Conservation (phyloP, 2,113 vertebrate genomes). For the Cebidichthys violaceus region DNA sequence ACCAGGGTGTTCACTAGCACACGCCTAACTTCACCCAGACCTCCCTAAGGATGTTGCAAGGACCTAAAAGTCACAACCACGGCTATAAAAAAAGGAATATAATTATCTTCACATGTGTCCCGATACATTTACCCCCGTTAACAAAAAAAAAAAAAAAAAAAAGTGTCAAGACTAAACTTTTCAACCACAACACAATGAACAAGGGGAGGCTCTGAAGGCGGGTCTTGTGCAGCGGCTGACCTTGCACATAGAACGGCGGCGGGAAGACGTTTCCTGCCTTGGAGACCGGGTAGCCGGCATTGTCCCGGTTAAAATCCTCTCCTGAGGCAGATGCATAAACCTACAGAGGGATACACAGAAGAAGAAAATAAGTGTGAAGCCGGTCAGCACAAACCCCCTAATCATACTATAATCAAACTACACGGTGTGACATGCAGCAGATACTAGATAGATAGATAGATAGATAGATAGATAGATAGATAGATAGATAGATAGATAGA, state of each 20-base stretch:
- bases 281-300: constrained; percentile 85
- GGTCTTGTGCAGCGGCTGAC: constrained; percentile 78
- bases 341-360: constrained; percentile 71
- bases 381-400: neutral
- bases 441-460: too few species aligned
- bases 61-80: constrained; percentile 4
- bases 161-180: constrained; percentile 31
- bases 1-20: constrained; percentile 27
- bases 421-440: neutral
- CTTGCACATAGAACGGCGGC: constrained; percentile 91
- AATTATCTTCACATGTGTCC: neutral
- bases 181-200: constrained; percentile 35
- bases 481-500: too few species aligned
- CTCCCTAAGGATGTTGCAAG: neutral
- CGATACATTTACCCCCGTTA: neutral
- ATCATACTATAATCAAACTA: neutral
- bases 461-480: too few species aligned
- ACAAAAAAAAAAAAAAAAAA: too few species aligned
- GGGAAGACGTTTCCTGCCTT: constrained; percentile 91
- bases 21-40: constrained; percentile 14
- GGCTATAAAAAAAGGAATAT: neutral
- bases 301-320: constrained; percentile 92
- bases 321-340: constrained; percentile 92
- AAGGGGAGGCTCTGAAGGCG: neutral
- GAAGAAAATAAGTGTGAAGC: neutral